Evolutionary conservation across 2,888 invertebrate genomes (phyloP).

Genomic region (Crematogaster levior): DNA sequence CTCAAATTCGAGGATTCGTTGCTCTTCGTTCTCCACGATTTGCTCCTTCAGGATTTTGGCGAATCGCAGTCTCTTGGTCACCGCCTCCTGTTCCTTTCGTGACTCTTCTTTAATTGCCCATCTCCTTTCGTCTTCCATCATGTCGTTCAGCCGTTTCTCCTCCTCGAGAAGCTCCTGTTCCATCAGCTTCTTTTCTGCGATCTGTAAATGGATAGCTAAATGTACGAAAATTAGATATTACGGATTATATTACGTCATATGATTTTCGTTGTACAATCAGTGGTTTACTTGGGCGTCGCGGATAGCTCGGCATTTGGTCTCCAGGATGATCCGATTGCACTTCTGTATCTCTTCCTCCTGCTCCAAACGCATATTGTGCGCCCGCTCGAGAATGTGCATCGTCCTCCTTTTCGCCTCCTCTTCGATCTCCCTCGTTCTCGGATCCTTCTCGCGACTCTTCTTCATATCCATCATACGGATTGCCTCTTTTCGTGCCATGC

Average conservation of each 20-base stretch:
- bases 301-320: conserved; percentile 94
- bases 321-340: conserved; percentile 92
- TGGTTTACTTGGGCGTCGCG: conserved; percentile 91
- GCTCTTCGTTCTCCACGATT: conserved; percentile 87
- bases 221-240: conserved; percentile 14
- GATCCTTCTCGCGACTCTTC: conserved; percentile 70
- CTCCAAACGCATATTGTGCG: conserved; percentile 87
- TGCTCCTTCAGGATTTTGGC: conserved; percentile 88
- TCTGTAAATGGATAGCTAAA: conserved; percentile 68
- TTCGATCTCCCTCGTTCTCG: conserved; percentile 84
- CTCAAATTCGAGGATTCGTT: conserved; percentile 88
- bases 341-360: conserved; percentile 90
- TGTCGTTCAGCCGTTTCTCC: conserved; percentile 88
- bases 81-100: conserved; percentile 86
- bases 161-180: conserved; percentile 83
- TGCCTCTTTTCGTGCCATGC: conserved; percentile 80
- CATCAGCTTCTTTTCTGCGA: conserved; percentile 84
- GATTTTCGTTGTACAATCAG: not conserved
- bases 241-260: not conserved
- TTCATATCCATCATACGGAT: conserved; percentile 78
- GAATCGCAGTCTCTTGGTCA: conserved; percentile 86
- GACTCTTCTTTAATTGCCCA: conserved; percentile 87
- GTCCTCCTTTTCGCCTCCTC: conserved; percentile 86
- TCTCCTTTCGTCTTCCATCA: conserved; percentile 91
- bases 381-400: conserved; percentile 86